Percentiles rank a stretch among this genome's conserved stretches.
Evolutionary conservation across 2,797 vertebrate genomes (phyloP).

Genomic region (Poeciliopsis gracilis): DNA sequence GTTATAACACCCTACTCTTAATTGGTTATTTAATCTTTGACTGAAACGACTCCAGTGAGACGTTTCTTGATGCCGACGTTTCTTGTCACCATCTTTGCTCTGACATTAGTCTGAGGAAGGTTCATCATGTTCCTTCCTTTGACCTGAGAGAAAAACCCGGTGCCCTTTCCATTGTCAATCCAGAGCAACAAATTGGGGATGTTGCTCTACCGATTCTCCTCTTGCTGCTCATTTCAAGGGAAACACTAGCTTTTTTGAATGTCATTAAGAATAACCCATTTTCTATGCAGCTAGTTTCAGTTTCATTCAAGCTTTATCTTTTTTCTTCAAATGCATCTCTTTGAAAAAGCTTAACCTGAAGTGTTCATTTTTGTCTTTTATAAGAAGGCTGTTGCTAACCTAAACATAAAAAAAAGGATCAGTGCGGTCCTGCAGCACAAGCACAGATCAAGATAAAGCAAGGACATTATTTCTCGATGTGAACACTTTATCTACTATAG

Average conservation of each 20-base stretch:
- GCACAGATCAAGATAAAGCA: conserved; percentile 64
- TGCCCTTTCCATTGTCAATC: neutral
- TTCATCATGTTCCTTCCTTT: neutral
- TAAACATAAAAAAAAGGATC: neutral
- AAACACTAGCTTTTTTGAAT: neutral
- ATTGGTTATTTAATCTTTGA: neutral
- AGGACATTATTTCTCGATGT: conserved; percentile 73
- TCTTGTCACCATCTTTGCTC: neutral
- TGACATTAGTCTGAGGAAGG: neutral
- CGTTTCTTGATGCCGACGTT: neutral
- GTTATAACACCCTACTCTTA: neutral
- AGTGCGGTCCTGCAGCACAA: neutral
- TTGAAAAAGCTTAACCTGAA: neutral
- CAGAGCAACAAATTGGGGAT: neutral
- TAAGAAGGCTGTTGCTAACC: conserved; percentile 10
- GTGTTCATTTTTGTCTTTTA: neutral
- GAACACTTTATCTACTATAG: conserved; percentile 53
- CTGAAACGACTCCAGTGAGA: neutral
- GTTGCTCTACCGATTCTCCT: neutral
- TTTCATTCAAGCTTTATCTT: neutral
- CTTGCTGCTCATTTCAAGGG: neutral
- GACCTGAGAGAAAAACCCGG: neutral
- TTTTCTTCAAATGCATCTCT: neutral
- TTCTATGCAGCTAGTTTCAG: neutral
- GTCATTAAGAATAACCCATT: neutral